Evolutionary conservation across 1,140 invertebrate genomes (phyloP), one percentile per base, ranked within the genome.

Genomic region (Caenorhabditis latens): DNA sequence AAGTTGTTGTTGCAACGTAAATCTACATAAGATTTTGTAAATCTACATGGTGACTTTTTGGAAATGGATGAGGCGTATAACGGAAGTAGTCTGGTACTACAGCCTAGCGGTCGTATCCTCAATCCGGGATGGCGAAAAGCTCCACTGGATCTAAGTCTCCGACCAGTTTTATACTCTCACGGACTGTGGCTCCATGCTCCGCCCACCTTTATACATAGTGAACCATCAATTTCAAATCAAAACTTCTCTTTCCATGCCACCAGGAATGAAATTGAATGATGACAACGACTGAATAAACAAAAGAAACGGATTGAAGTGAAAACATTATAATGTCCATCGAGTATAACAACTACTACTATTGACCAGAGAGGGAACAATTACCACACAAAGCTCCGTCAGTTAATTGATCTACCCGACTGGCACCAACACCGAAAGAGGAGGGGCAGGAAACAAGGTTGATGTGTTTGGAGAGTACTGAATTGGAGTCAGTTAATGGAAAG

Each of bases 331-430:
- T 32, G 32, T 32, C 32, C 32, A 32, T 32, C 32, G 24, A 65
- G 61, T 65, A 58, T 19, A 16, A 58, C 32, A 32, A 32, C 32
- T 32, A 32, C n/a, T n/a, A 58, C 57, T 58, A 63, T 24, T 63
- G 61, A 63, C 61, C 61, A 63, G 61, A 40, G 63, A 67, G 24
- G 13, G 24, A 42, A 67, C 63, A 46, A 71, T 32, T 32, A 71
- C 24, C 24, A 48, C 7, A 4, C 11, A 46, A 43, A 42, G 65
- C 65, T 71, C 65, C 43, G 65, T 46, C 16, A 19, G 65, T 71
- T 71, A 71, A 71, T 71, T 71, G 65, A 71, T 71, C 65, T 71
- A 48, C 65, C 65, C 40, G 65, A 71, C 65, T 71, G 65, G 65
- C 65, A 71, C 65, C 65, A n/a, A 65, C 24, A 32, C 13, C n/a